Base-by-base conservation (phyloP, 2,888 invertebrate genomes). In the Sarcophaga subvicina region DNA sequence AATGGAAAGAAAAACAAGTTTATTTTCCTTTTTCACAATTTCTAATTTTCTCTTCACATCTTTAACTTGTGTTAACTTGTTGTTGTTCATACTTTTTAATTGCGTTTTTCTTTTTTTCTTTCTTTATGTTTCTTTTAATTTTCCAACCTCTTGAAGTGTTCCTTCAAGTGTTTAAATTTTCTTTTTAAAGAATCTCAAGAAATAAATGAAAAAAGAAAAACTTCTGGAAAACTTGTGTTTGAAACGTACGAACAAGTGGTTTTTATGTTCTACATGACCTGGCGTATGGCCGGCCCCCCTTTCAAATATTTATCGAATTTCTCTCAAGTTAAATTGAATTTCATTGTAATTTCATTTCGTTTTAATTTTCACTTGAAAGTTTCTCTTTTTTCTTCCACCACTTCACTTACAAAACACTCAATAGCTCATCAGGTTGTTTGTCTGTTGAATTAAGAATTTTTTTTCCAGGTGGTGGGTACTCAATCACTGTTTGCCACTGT, bases 291-390 rank as follows among this genome's bases (percentile, higher is more conserved):
- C 37, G 2, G 37, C 2, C 8, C 37, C 37, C 37, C 10, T 54
- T 54, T 54, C 12, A 54, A 54, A 54, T 54, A 12, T 45, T 64
- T 37, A 67, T 67, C 47, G 47, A 80, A 64, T 80, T 73, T 54
- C 45, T 64, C 37, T 80, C 8, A 75, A 80, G 14, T 75, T 69
- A 6, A 75, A 69, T 73, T 62, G 47, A 80, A 73, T 71, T 79
- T 49, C 11, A 71, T 66, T 66, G 54, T 72, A 54, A 72, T 59
- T 72, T 66, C 20, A 80, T 80, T 64, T 66, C 8, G 10, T 60
- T 47, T 54, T 62, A 69, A 69, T 69, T 69, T 47, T 2, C 54
- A 54, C 17, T 54, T 54, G 54, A 54, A 54, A 14, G n/a, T 70
- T 47, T 67, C 25, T 25, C 20, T 17, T 62, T 76, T 14, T 8